Evolutionary conservation across 2,888 invertebrate species (phyloP), one percentile per base, ranked within the genome.

Genomic region (Belgica antarctica): DNA sequence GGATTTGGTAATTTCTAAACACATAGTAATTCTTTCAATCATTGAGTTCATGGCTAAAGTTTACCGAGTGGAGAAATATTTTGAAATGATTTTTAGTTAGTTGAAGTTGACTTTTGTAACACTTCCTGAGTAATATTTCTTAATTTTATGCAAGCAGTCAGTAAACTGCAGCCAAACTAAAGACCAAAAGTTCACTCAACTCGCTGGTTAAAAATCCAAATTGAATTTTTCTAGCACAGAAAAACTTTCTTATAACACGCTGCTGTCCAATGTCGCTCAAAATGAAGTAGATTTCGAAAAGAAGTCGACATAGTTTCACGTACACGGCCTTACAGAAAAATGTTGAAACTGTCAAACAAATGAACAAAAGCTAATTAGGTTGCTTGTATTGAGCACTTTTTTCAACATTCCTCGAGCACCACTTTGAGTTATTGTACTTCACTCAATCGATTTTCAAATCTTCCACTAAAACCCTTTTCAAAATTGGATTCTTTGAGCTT

Each of bases 401-500:
- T 41, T 52, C 7, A 52, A 52, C 2, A 4, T 52, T 52, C n/a
- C 31, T 27, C 31, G 31, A 27, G 28, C 28, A 19, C 28, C 28
- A 31, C 62, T 62, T 28, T 62, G 62, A 62, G 22, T 52, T 22
- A 52, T 52, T 52, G 22, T 22, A 52, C 52, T 52, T 52, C 31
- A 62, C 28, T 15, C 31, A 31, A 62, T 62, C 31, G 62, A 62
- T 62, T 25, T 31, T 62, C n/a, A n/a, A n/a, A n/a, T 62, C 41
- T 19, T 17, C n/a, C 34, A 24, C 24, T 62, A 36, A 62, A 36
- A 34, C 62, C 62, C 41, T 62, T 62, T 62, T 17, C n/a, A 10
- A 22, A 47, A 65, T 65, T 65, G 65, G 36, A 65, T 65, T 65
- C 28, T 65, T 46, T 19, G 28, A 25, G 47, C 46, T 41, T 65